Conservation (phyloP, 1,140 invertebrate species). For the Pachypsylla venusta region DNA sequence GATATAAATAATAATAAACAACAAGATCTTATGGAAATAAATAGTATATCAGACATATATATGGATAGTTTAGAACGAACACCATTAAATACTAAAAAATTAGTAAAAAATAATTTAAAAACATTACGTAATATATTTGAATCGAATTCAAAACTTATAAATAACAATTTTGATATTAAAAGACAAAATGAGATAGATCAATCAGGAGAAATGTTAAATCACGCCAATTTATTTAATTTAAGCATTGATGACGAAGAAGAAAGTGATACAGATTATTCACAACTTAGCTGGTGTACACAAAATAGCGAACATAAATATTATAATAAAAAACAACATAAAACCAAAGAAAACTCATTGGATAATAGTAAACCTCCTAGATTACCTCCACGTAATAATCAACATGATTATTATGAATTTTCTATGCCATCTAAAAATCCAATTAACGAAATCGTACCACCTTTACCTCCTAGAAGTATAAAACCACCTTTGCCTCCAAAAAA, state of each 20-base stretch:
- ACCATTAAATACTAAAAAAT: slow-evolving; percentile 44
- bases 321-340: slow-evolving; percentile 41
- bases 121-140: slow-evolving; percentile 58
- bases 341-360: slow-evolving; percentile 31
- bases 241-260: not conserved
- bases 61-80: slow-evolving; percentile 40
- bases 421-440: slow-evolving; percentile 17
- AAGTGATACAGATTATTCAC: slow-evolving; percentile 9
- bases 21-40: slow-evolving; percentile 30
- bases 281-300: slow-evolving; percentile 17
- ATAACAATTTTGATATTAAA: slow-evolving; percentile 17
- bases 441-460: slow-evolving; percentile 22
- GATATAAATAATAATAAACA: slow-evolving; percentile 27
- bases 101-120: slow-evolving; percentile 43
- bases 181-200: slow-evolving; percentile 22
- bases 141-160: slow-evolving; percentile 28
- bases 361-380: slow-evolving; percentile 34
- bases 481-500: slow-evolving; percentile 33
- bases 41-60: slow-evolving; percentile 22
- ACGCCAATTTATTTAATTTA: not conserved
- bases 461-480: slow-evolving; percentile 24
- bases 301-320: slow-evolving; percentile 20
- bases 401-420: slow-evolving; percentile 31
- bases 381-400: slow-evolving; percentile 25
- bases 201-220: slow-evolving; percentile 9